phyloP scores from a whole-genome alignment of 2,797 vertebrate genomes.

The Microtus agrestis region DNA sequence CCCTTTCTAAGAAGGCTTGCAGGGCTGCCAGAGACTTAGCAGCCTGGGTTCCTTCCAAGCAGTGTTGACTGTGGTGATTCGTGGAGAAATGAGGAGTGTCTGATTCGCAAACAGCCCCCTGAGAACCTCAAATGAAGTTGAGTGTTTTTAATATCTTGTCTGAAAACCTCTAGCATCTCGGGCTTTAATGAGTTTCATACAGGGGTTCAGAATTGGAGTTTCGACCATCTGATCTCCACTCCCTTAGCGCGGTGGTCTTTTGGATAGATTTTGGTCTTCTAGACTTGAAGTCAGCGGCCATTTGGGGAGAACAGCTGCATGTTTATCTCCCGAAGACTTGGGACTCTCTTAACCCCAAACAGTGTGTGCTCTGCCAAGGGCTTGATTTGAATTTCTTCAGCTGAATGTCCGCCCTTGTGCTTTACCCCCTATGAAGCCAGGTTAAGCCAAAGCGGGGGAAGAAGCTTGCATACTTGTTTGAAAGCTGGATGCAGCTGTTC shows the following conservation, averaged over 20 bases:
- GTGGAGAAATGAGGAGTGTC: not conserved
- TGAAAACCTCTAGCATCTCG: not conserved
- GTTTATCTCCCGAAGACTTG: conserved; percentile 35
- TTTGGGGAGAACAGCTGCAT: not conserved
- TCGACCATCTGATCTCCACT: not conserved
- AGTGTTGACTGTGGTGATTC: not conserved
- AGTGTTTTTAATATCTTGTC: not conserved
- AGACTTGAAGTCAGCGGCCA: conserved; percentile 9
- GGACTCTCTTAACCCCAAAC: conserved; percentile 56
- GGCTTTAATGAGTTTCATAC: conserved; percentile 16
- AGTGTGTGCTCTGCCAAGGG: conserved; percentile 51
- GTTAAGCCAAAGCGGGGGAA: conserved; percentile 67
- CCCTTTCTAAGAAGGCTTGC: not conserved
- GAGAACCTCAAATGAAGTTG: conserved; percentile 24
- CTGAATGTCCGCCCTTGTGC: conserved; percentile 69
- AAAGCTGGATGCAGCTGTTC: conserved; percentile 72
- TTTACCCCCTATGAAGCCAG: conserved; percentile 69
- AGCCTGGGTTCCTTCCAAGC: not conserved
- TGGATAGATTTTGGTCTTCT: conserved; percentile 43
- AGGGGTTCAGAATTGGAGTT: conserved; percentile 48
- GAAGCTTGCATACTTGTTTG: conserved; percentile 17
- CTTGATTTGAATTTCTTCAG: conserved; percentile 74
- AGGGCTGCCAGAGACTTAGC: conserved; percentile 5
- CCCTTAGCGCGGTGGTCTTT: conserved; percentile 22
- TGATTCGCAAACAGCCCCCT: conserved; percentile 29